A percentile compares a stretch with the other conserved stretches of the same genome.
Evolutionary conservation across 2,797 vertebrate genomes (phyloP).

Genomic region (Manis javanica): DNA sequence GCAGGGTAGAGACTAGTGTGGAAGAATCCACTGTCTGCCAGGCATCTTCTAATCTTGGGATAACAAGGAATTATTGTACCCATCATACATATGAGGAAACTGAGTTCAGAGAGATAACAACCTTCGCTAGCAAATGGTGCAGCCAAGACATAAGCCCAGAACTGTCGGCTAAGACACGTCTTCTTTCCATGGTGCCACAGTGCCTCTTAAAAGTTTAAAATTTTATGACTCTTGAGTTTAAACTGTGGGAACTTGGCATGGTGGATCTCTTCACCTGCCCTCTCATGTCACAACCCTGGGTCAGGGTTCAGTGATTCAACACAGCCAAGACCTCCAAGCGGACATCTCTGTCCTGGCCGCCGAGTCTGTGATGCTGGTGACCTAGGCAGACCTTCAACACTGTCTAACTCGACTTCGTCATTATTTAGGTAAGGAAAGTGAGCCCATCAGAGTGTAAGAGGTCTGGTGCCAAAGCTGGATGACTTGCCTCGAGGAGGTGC

Average conservation of each 20-base stretch:
- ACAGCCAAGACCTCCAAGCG: not conserved
- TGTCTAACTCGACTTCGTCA: not conserved
- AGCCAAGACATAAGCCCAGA: not conserved
- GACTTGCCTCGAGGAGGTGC: not conserved
- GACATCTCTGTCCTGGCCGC: not conserved
- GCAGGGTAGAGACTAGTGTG: not conserved
- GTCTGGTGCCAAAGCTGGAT: not conserved
- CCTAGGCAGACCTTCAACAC: not conserved
- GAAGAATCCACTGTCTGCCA: not conserved
- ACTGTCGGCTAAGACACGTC: not conserved
- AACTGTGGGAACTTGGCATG: not conserved
- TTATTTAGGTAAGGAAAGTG: not conserved
- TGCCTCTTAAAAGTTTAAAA: not conserved
- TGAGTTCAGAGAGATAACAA: not conserved
- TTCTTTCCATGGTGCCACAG: not conserved
- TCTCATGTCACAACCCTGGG: not conserved
- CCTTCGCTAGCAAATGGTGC: not conserved
- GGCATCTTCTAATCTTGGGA: not conserved
- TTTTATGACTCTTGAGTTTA: not conserved
- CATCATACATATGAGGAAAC: constrained; percentile 1
- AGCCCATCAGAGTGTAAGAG: not conserved
- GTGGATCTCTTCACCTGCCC: not conserved
- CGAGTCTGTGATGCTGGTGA: not conserved
- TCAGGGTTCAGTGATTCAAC: not conserved
- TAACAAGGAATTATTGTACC: not conserved